A percentile compares a stretch with the other conserved stretches of the same genome.
phyloP scores from a whole-genome alignment of 2,888 invertebrate species.

The Malthinus seriepunctatus region DNA sequence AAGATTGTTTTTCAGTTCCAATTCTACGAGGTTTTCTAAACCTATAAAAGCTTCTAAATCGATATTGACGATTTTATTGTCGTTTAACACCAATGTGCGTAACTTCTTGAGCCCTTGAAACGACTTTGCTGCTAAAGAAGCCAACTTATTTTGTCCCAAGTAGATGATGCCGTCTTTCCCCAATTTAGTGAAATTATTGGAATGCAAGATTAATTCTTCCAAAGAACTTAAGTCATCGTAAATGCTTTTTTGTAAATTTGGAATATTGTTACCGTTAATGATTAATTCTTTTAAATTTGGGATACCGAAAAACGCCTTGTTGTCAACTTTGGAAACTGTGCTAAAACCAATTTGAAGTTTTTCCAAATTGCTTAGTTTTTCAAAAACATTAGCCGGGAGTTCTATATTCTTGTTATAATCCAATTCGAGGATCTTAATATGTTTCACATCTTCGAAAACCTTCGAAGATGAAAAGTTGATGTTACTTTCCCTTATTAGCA shows the following conservation, averaged over 20 bases:
- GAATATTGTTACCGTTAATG: neutral
- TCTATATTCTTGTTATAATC: neutral
- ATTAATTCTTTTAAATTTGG: neutral
- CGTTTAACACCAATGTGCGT: neutral
- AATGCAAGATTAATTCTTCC: neutral
- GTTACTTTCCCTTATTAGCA: slow-evolving; percentile 3
- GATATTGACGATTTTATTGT: neutral
- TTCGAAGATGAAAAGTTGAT: slow-evolving; percentile 1
- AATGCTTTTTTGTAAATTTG: neutral
- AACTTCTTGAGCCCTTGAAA: neutral
- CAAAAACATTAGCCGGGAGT: neutral
- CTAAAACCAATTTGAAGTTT: neutral
- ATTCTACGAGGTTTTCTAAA: neutral
- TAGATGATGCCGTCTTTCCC: neutral
- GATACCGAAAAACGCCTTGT: neutral
- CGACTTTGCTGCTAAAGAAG: neutral
- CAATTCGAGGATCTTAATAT: neutral
- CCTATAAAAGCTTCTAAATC: neutral
- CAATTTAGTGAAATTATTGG: neutral
- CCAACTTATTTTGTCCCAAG: neutral
- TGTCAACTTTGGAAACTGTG: neutral
- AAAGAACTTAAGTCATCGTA: neutral
- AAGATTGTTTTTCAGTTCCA: neutral
- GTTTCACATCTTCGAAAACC: neutral
- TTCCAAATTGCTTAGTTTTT: neutral